Base-by-base conservation (phyloP, 1,140 invertebrate species). In the Mactra quadrangularis region DNA sequence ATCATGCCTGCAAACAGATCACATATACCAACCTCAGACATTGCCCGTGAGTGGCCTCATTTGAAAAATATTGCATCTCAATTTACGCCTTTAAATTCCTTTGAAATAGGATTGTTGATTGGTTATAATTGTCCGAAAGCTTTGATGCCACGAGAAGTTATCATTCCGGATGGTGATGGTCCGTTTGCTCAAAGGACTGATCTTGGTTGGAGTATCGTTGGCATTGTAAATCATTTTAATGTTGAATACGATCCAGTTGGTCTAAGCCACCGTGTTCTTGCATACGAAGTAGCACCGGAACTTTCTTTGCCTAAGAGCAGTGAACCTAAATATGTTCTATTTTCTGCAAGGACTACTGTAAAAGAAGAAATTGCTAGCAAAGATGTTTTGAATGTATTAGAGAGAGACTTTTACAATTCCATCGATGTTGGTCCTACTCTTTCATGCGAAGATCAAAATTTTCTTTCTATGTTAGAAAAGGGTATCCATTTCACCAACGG, bases 1-100 rank as follows among this genome's bases (percentile, higher is more conserved):
- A 62, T 84, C 13, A 84, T 84, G 52, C 82, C 82, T 11, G 64
- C 82, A 6, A 68, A 77, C 27, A 1, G 78, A 6, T 55, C 35
- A n/a, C 66, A 82, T 52, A 82, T 82, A 13, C 79, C 79, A 3
- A 74, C 68, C 1, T 59, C 79, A 27, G 68, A 74, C 1, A 74
- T 62, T 3, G 79, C 70, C 0, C 13, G n/a, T 29, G 17, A 19
- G 3, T 82, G 66, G 79, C 70, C 79, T 3, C 68, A 74, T 50
- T 64, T 82, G 57, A 17, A 64, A 64, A n/a, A 35, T 29, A 22
- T 82, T 7, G 68, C 25, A 6, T 4, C 22, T n/a, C 1, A 72
- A 22, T 17, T 82, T 17, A n/a, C 22, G 33, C 74, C 74, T 35
- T 57, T 64, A 17, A 47, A 27, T 1, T 19, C 47, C 38, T 3